These are phyloP conservation scores for Sarcophaga caerulescens DNA, from an alignment of 2,888 invertebrate genomes.

Conservation along the genomic window DNA sequence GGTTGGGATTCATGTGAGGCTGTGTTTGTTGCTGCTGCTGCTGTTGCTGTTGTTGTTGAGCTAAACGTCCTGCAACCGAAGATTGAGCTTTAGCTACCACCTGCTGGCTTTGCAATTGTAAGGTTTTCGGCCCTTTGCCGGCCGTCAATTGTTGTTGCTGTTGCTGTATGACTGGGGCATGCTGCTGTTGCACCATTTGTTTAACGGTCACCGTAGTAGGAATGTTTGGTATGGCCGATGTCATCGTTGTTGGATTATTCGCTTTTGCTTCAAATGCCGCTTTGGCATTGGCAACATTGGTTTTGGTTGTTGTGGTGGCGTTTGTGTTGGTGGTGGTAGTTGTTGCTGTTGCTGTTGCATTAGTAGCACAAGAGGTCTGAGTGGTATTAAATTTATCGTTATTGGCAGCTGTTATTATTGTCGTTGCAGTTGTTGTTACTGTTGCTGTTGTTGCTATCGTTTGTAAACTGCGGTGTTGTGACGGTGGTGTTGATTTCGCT, in stretches of 20 bases:
- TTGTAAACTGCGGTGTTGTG: conserved; percentile 61
- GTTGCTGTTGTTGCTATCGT: conserved; percentile 8
- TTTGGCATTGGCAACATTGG: conserved; percentile 61
- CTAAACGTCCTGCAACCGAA: conserved; percentile 74
- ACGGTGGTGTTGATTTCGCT: conserved; percentile 60
- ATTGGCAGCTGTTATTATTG: conserved; percentile 47
- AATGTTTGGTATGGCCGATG: conserved; percentile 73
- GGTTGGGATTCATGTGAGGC: conserved; percentile 77
- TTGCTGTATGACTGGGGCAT: conserved; percentile 77
- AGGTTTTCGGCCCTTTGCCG: conserved; percentile 66
- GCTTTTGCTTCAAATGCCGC: conserved; percentile 65
- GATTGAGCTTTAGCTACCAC: conserved; percentile 67
- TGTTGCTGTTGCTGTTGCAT: conserved; percentile 6
- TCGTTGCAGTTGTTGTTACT: conserved; percentile 29
- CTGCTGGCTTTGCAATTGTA: conserved; percentile 69
- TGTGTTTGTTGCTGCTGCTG: conserved; percentile 71
- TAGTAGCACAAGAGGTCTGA: neutral
- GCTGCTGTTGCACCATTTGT: conserved; percentile 78
- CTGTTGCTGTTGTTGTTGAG: conserved; percentile 73
- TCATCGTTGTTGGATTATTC: conserved; percentile 40
- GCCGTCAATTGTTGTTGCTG: conserved; percentile 78
- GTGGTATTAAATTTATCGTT: conserved; percentile 34
- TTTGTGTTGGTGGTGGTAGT: neutral
- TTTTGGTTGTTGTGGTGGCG: conserved; percentile 51
- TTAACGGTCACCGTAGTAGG: conserved; percentile 77